These are phyloP conservation scores for Leptopilina clavipes DNA, from an alignment of 1,140 invertebrate species.

Conservation along the genomic window DNA sequence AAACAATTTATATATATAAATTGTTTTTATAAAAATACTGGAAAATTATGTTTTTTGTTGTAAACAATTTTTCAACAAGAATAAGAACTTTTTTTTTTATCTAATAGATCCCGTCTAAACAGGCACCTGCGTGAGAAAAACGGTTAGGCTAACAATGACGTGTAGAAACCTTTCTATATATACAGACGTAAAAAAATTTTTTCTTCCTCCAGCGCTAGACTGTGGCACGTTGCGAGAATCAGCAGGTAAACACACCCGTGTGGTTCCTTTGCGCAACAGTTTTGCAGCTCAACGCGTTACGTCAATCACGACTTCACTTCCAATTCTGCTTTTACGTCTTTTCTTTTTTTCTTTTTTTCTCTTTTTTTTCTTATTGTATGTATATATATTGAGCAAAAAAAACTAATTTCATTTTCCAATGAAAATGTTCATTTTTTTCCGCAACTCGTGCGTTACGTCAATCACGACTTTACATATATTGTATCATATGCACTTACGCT, in stretches of 20 bases:
- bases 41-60: no score
- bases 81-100: constrained; percentile 38
- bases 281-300: constrained; percentile 36
- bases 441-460: no score
- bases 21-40: no score
- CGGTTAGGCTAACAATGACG: constrained; percentile 43
- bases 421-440: no score
- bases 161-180: constrained; percentile 51
- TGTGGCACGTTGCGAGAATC: constrained; percentile 47
- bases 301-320: constrained; percentile 35
- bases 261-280: constrained; percentile 50
- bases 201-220: constrained; percentile 42
- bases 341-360: no score
- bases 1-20: no score
- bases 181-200: constrained; percentile 42
- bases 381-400: no score
- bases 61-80: no score
- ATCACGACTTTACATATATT: no score
- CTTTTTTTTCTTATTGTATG: no score
- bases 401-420: no score
- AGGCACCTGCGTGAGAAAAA: constrained; percentile 57
- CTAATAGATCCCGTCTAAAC: constrained; percentile 5
- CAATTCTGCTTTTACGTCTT: neutral
- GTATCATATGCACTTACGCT: no score
- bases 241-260: constrained; percentile 50